A percentile compares a stretch with the other conserved stretches of the same genome.
Evolutionary conservation across 2,888 invertebrate genomes (phyloP).

Genomic region (Catonia carolina): DNA sequence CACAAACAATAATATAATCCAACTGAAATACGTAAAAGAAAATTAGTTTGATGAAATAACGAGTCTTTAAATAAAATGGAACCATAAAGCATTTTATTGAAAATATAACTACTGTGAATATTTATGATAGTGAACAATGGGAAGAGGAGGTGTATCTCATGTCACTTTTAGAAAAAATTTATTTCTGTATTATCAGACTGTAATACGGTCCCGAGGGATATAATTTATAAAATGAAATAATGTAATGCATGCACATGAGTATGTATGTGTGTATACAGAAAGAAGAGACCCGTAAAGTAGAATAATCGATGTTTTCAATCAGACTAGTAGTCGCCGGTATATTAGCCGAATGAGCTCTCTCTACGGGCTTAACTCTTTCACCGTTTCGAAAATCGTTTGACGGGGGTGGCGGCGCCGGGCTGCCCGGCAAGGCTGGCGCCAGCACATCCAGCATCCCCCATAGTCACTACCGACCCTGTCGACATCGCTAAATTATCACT

Average conservation of each 20-base stretch:
- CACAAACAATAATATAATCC: too few species aligned
- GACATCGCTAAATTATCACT: constrained; percentile 26
- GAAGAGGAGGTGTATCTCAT: too few species aligned
- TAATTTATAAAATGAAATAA: too few species aligned
- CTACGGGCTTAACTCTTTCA: constrained; percentile 17
- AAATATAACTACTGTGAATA: too few species aligned
- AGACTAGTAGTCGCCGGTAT: constrained; percentile 16
- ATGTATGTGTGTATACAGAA: background rate
- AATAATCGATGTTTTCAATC: constrained; percentile 17
- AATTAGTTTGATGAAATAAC: too few species aligned
- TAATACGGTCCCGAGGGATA: too few species aligned
- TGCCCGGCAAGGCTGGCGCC: constrained; percentile 20
- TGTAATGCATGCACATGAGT: background rate
- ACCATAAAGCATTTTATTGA: too few species aligned
- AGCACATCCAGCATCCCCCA: constrained; percentile 18
- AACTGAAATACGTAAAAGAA: too few species aligned
- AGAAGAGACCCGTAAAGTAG: background rate
- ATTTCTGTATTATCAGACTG: too few species aligned
- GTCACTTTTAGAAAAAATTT: too few species aligned
- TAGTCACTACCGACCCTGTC: constrained; percentile 18
- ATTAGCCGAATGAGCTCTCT: constrained; percentile 17
- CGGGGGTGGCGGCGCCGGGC: constrained; percentile 19
- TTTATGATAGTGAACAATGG: too few species aligned
- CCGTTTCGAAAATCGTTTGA: constrained; percentile 23
- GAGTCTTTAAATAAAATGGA: too few species aligned